A percentile compares a stretch with the other conserved stretches of the same genome.
Conservation (phyloP, 2,888 invertebrate species). For the Nezara viridula region DNA sequence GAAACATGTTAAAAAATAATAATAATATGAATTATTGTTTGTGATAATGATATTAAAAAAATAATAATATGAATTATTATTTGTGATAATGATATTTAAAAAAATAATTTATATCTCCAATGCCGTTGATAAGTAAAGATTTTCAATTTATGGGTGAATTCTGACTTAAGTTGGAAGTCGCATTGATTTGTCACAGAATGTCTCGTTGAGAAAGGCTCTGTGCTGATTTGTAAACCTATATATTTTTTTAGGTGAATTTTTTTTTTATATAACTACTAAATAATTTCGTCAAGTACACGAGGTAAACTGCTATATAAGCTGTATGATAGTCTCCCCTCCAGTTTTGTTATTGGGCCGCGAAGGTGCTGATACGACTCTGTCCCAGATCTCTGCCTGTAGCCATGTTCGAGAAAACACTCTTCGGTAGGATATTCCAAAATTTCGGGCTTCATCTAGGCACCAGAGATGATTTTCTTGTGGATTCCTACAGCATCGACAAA, state of each 20-base stretch:
- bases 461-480: not conserved
- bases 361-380: slow-evolving; percentile 33
- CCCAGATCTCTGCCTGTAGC: slow-evolving; percentile 25
- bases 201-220: not conserved
- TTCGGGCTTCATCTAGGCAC: not conserved
- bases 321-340: not conserved
- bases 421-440: slow-evolving; percentile 24
- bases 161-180: too few relatives aligned
- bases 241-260: not conserved
- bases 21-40: too few relatives aligned
- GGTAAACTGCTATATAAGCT: slow-evolving; percentile 51
- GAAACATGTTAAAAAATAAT: too few relatives aligned
- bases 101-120: too few relatives aligned
- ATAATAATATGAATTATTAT: too few relatives aligned
- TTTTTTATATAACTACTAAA: slow-evolving; percentile 21
- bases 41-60: too few relatives aligned
- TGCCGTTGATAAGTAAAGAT: too few relatives aligned
- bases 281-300: slow-evolving; percentile 25
- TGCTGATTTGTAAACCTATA: not conserved
- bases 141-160: too few relatives aligned
- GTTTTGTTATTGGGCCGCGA: not conserved
- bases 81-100: too few relatives aligned
- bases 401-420: slow-evolving; percentile 54
- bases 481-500: not conserved
- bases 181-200: not conserved